Base-by-base conservation (phyloP, 2,797 vertebrate genomes). In the Gouania willdenowi region DNA sequence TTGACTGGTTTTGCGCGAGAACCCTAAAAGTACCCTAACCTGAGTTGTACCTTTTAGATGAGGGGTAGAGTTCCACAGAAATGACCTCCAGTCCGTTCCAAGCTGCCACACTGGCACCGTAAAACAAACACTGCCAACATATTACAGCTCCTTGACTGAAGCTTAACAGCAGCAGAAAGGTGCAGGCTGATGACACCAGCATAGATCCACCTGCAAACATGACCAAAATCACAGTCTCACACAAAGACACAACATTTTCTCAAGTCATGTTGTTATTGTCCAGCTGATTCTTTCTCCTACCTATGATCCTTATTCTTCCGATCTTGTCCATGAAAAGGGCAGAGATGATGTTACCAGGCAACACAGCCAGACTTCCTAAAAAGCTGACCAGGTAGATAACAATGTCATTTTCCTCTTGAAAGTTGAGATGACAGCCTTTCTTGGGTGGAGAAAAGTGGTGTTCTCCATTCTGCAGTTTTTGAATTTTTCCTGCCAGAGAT, bases 41-140 rank as follows among this genome's bases (percentile, higher is more conserved):
- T 36, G 15, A 13, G 13, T 3, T 3, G 18, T 69, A 94, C 95
- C 95, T 93, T 84, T 97, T 97, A 36, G 92, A 90, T 0, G 95
- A 81, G 16, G 95, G 93, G 46, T 94, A 98, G 2, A 98, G 89
- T 73, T 98, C 95, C 71, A 98, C 95, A 0, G 95, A 98, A 74
- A 98, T 91, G 42, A 98, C 94, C 5, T 97, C 91, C 29, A 98
- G 90, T 18, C 94, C 94, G 0, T 98, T 98, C 95, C 96, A 98
- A 16, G 94, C 94, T 0, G 94, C 95, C 0, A 89, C 97, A 50
- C 94, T 97, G 71, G 93, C 89, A 2, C 95, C 93, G 0, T 91
- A 96, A 77, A 98, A 98, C 35, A 98, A 85, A 76, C 95, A 98
- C 72, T 98, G 96, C 88, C 92, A 89, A 22, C 92, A 90, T 0